phyloP scores from a whole-genome alignment of 2,113 vertebrate species.

The Ceyx margarethae region DNA sequence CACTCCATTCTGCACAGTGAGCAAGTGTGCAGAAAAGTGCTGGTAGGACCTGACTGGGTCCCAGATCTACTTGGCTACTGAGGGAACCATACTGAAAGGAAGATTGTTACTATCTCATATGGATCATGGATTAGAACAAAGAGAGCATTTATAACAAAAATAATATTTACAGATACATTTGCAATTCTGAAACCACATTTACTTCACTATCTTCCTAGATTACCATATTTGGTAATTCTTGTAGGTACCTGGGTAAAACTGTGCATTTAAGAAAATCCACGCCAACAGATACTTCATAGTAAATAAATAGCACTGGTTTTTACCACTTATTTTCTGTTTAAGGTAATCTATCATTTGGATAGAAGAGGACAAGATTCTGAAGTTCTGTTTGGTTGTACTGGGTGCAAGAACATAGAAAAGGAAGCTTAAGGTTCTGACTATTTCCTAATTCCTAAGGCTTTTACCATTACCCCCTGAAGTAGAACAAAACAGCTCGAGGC shows the following conservation, averaged over 20 bases:
- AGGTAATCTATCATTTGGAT: not conserved
- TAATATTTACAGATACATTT: not conserved
- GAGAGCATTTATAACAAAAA: not conserved
- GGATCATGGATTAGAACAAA: not conserved
- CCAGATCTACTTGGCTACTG: not conserved
- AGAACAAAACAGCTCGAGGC: not conserved
- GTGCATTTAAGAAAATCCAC: rapidly evolving
- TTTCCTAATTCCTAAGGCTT: not conserved
- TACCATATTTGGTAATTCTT: not conserved
- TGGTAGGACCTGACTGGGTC: not conserved
- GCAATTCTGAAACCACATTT: not conserved
- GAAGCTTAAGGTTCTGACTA: not conserved
- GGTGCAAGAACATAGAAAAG: not conserved
- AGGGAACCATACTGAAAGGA: not conserved
- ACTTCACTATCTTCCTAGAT: not conserved
- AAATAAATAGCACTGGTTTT: not conserved
- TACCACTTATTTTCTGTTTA: not conserved
- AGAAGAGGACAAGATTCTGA: not conserved
- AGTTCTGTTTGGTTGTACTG: not conserved
- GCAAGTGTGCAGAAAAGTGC: not conserved
- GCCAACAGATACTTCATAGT: not conserved
- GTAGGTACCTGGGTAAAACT: not conserved
- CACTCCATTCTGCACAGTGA: not conserved
- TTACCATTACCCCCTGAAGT: not conserved
- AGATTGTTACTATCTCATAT: not conserved